Evolutionary conservation across 92 coral and sea anemone species (phyloP).

Genomic region (Diadumene lineata): DNA sequence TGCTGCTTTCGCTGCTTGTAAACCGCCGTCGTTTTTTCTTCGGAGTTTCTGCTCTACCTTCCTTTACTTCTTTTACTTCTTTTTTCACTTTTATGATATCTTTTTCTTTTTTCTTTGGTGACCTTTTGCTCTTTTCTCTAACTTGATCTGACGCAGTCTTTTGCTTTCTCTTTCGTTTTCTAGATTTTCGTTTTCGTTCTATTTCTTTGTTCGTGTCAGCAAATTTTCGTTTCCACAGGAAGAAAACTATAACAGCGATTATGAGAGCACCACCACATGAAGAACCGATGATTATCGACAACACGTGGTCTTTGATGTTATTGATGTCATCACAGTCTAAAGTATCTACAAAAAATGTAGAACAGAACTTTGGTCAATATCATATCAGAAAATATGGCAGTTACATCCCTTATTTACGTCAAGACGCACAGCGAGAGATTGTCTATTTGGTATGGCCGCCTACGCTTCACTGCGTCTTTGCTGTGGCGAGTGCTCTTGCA

Average conservation of each 20-base stretch:
- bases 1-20: background rate
- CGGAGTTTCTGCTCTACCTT: too few relatives aligned
- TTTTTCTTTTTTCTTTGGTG: background rate
- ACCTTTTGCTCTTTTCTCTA: background rate
- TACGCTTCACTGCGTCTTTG: too few relatives aligned
- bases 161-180: constrained; percentile 4
- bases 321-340: constrained; percentile 4
- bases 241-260: background rate
- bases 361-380: background rate
- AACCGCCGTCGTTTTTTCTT: background rate
- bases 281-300: background rate
- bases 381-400: too few relatives aligned
- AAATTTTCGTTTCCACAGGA: background rate
- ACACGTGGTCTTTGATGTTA: background rate
- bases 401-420: too few relatives aligned
- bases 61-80: too few relatives aligned
- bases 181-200: background rate
- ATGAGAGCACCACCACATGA: background rate
- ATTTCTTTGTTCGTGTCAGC: background rate
- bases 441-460: too few relatives aligned
- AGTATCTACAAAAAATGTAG: background rate
- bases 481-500: too few relatives aligned
- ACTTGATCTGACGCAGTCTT: background rate
- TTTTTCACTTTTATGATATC: background rate
- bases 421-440: too few relatives aligned